A percentile compares a stretch with the other conserved stretches of the same genome.
These are phyloP conservation scores for Dilophus febrilis DNA, from an alignment of 2,888 invertebrate species.

Conservation along the genomic window DNA sequence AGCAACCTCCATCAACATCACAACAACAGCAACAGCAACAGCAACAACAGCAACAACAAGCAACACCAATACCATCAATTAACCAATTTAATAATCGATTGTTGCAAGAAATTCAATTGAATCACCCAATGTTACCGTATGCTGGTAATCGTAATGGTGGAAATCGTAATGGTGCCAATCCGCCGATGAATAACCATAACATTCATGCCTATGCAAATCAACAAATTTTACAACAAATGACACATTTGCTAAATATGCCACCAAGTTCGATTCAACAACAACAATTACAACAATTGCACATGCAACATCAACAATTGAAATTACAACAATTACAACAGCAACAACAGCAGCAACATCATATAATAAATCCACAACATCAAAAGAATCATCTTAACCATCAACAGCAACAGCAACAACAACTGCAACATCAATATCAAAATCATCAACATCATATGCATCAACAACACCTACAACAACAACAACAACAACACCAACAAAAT, in stretches of 20 bases:
- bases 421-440: slow-evolving; percentile 15
- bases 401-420: slow-evolving; percentile 11
- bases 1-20: too few relatives aligned
- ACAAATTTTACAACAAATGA: slow-evolving; percentile 10
- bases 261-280: slow-evolving; percentile 15
- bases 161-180: neutral
- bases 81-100: slow-evolving; percentile 26
- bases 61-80: slow-evolving; percentile 3
- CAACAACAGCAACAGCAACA: slow-evolving; percentile 27
- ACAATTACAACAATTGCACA: slow-evolving; percentile 14
- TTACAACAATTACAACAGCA: slow-evolving; percentile 18
- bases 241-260: too few relatives aligned
- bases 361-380: slow-evolving; percentile 3
- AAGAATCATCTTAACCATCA: slow-evolving; percentile 10
- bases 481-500: slow-evolving; percentile 17
- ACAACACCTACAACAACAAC: slow-evolving; percentile 15
- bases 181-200: neutral
- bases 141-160: slow-evolving; percentile 10
- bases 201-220: slow-evolving; percentile 10
- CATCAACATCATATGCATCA: slow-evolving; percentile 18
- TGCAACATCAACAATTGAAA: slow-evolving; percentile 15
- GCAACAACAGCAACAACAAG: slow-evolving; percentile 19
- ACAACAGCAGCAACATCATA: slow-evolving; percentile 15
- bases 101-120: slow-evolving; percentile 30
- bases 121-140: slow-evolving; percentile 24